Base-by-base conservation (phyloP, 1,140 invertebrate genomes). In the Orchestia grillus region DNA sequence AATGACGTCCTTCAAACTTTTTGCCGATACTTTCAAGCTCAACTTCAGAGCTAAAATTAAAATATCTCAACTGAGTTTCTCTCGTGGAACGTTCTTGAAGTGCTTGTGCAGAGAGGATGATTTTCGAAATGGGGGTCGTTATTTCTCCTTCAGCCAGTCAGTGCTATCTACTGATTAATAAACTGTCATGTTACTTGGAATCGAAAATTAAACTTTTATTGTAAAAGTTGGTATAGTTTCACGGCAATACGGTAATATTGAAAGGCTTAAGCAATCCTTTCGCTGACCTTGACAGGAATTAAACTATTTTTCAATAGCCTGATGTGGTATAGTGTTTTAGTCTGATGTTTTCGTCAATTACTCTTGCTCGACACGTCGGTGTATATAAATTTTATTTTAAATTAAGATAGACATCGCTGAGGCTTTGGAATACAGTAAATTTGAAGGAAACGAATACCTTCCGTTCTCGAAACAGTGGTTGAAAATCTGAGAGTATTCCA, bases 1-100 rank as follows among this genome's bases (percentile, higher is more conserved):
- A 94, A 94, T 94, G 92, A 94, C 92, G 92, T 94, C 43, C 92
- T 94, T n/a, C 92, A 44, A 94, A 94, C 92, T 94, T 94, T 94
- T 94, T 44, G 36, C 92, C 92, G 92, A 94, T 94, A 94, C 92
- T 45, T 94, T 44, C 43, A 45, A 94, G 44, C 44, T 44, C 43
- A 94, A 94, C 92, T 94, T 94, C 44, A 45, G 44, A 94, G 44
- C 43, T 94, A 94, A 45, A 94, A 94, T 94, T 94, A 94, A 94
- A 94, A 94, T 45, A 45, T 94, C 44, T 94, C 36, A 41, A 36
- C n/a, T 90, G 41, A 90, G 88, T 42, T 90, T 44, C 88, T 77
- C 62, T 77, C 62, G 11, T 36, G 62, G 62, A 77, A 28, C 62
- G 62, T 77, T 36, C 62, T 77, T 77, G 62, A 77, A 77, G 62